Base-by-base conservation (phyloP, 1,140 invertebrate genomes). In the Lucilia sericata region DNA sequence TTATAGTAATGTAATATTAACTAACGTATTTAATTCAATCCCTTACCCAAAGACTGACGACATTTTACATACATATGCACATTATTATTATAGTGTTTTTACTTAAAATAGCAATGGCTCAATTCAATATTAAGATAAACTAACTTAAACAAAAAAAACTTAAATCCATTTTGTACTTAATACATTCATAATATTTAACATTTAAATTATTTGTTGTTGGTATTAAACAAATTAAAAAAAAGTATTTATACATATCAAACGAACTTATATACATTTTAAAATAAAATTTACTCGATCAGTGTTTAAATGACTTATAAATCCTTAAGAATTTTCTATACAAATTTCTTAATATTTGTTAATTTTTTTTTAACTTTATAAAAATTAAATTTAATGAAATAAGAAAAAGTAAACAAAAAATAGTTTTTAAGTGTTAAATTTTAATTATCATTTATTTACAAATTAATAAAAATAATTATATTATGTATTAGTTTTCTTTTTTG, bases 1-100 rank as follows among this genome's bases (percentile, higher is more conserved):
- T 74, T 74, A 30, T n/a, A n/a, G 49, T 51, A 9, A 36, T 74
- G 65, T 21, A 21, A 13, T 74, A 21, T 25, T 74, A 21, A 30
- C n/a, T 30, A 30, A 21, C n/a, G 12, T 30, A 78, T 17, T 19
- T 80, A 80, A 49, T 49, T 42, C 47, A 49, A 49, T 80, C 76
- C 76, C 76, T 80, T 80, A 80, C 21, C 76, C 76, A 80, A 80
- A 80, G 76, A 80, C 76, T 80, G 76, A 80, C 49, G 76, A 80
- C 76, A 25, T n/a, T 42, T 55, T 65, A 65, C 14, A 65, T 30
- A 30, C 25, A 60, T 60, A 60, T 60, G n/a, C n/a, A 17, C n/a
- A 60, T 60, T 60, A 60, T n/a, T 12, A 14, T 17, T n/a, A 70
- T 21, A 19, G n/a, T 21, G 19, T 70, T 10, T 70, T 19, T 19